Percentiles rank a stretch among this genome's conserved stretches.
Conservation (phyloP, 2,888 invertebrate genomes). For the Mycalesis mineus region DNA sequence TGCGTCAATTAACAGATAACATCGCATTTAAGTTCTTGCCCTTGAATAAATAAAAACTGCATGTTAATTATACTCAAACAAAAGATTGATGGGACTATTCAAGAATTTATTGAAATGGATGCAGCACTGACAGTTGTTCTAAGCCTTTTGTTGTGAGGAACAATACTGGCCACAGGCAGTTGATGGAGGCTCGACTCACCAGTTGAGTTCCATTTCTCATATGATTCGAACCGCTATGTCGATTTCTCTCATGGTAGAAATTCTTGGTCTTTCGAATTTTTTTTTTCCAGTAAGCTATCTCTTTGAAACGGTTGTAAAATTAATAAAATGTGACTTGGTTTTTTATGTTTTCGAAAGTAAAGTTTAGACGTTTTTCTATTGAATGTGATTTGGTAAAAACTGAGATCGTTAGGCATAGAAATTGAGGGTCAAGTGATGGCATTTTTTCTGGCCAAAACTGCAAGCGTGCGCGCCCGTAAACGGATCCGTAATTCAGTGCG, state of each 20-base stretch:
- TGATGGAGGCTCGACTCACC: not conserved
- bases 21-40: too few relatives aligned
- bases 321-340: too few relatives aligned
- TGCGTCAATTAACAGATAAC: too few relatives aligned
- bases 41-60: too few relatives aligned
- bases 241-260: too few relatives aligned
- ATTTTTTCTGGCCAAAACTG: conserved; percentile 20
- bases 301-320: too few relatives aligned
- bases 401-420: too few relatives aligned
- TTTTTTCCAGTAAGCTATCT: too few relatives aligned
- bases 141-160: not conserved
- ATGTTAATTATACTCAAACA: not conserved
- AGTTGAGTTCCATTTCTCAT: not conserved
- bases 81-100: not conserved
- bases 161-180: not conserved
- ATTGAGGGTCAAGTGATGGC: conserved; percentile 5
- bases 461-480: conserved; percentile 23
- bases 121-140: not conserved
- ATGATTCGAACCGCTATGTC: not conserved
- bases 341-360: too few relatives aligned
- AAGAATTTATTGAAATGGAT: not conserved
- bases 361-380: too few relatives aligned
- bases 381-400: too few relatives aligned
- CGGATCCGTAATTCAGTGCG: conserved; percentile 21
- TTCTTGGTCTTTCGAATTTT: too few relatives aligned